phyloP scores from a whole-genome alignment of 1,140 invertebrate genomes.

The Rhyacophila brunnea region DNA sequence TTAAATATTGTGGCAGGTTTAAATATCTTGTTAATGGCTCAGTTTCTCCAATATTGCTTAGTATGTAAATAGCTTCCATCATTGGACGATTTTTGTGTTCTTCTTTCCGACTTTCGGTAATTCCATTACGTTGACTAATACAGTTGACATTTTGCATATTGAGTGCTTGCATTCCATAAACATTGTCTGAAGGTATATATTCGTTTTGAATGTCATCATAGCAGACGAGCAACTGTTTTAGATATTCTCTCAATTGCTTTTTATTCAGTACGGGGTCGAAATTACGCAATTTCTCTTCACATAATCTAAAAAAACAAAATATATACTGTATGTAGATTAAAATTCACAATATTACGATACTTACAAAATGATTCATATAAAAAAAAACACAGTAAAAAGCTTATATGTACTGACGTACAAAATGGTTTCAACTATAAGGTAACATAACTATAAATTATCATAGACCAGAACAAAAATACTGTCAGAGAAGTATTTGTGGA shows the following conservation, averaged over 20 bases:
- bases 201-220: conserved; percentile 15
- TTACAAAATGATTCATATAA: too few species aligned
- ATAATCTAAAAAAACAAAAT: conserved; percentile 21
- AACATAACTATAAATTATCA: too few species aligned
- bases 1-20: conserved; percentile 32
- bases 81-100: conserved; percentile 39
- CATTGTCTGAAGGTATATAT: background rate
- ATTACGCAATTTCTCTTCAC: conserved; percentile 12
- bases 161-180: conserved; percentile 18
- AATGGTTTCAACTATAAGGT: too few species aligned
- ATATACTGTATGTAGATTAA: too few species aligned
- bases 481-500: too few species aligned
- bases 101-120: conserved; percentile 28
- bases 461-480: too few species aligned
- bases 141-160: conserved; percentile 25
- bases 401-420: too few species aligned
- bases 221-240: conserved; percentile 16
- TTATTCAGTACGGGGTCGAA: conserved; percentile 21
- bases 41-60: conserved; percentile 57
- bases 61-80: conserved; percentile 58
- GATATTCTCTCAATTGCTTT: conserved; percentile 20
- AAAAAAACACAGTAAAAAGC: too few species aligned
- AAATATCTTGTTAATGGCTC: conserved; percentile 53
- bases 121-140: conserved; percentile 22
- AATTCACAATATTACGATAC: too few species aligned